These are phyloP conservation scores for Pseudonaja textilis DNA, from an alignment of 2,113 vertebrate species.

Conservation along the genomic window DNA sequence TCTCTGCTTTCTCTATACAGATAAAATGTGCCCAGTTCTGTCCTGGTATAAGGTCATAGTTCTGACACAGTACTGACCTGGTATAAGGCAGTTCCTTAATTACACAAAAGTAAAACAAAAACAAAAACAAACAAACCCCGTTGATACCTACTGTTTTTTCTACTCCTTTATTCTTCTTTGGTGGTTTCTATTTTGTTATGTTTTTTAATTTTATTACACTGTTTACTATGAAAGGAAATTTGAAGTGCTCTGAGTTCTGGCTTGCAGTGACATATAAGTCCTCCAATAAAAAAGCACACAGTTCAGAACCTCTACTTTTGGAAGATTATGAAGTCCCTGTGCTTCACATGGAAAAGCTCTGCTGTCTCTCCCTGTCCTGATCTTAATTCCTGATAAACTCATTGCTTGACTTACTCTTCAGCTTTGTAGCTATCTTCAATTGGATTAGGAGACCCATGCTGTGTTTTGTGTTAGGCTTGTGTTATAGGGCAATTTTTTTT, in stretches of 20 bases:
- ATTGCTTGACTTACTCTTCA: background rate
- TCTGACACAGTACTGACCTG: background rate
- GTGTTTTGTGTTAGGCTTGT: conserved; percentile 7
- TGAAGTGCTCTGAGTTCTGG: background rate
- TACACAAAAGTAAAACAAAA: background rate
- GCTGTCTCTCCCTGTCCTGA: conserved; percentile 43
- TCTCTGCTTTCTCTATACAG: background rate
- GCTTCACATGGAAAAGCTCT: conserved; percentile 41
- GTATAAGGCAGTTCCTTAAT: background rate
- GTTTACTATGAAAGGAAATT: background rate
- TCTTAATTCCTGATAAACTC: conserved; percentile 48
- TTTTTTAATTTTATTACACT: background rate
- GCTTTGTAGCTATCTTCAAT: conserved; percentile 35
- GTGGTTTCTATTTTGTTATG: background rate
- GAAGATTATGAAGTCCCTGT: conserved; percentile 55
- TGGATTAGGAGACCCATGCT: background rate
- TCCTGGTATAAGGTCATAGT: background rate
- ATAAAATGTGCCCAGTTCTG: background rate
- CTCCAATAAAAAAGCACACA: background rate
- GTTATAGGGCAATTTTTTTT: conserved; percentile 26
- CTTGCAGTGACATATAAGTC: background rate
- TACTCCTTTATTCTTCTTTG: background rate
- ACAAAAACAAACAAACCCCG: too few relatives aligned
- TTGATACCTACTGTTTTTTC: background rate
- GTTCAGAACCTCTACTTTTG: conserved; percentile 60